Evolutionary conservation across 2,888 invertebrate genomes (phyloP).

Genomic region (Orthosia incerta): DNA sequence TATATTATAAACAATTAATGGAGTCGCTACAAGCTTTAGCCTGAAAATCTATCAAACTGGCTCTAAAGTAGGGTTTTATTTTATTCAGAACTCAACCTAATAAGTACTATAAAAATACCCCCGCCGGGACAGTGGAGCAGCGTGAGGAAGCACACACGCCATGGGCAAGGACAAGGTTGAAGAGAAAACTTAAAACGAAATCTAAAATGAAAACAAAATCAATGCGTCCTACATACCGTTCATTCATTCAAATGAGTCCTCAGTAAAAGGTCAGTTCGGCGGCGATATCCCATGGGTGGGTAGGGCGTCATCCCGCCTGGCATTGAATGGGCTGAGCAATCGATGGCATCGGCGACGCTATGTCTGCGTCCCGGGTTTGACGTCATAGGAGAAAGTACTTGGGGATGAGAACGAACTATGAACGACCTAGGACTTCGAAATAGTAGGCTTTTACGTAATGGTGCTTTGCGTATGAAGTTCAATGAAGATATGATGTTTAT

Average conservation of each 20-base stretch:
- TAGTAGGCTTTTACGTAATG: constrained; percentile 34
- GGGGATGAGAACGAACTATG: constrained; percentile 45
- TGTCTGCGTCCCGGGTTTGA: constrained; percentile 74
- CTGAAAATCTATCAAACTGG: too few species aligned
- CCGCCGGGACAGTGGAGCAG: too few species aligned
- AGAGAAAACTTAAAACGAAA: too few species aligned
- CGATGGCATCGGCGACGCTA: constrained; percentile 76
- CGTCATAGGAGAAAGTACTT: constrained; percentile 74
- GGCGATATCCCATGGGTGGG: constrained; percentile 16
- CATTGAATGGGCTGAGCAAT: constrained; percentile 74
- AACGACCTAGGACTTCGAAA: constrained; percentile 23
- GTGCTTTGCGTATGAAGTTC: background rate
- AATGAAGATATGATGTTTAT: too few species aligned
- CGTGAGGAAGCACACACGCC: too few species aligned
- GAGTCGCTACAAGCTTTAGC: too few species aligned
- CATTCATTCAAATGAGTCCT: constrained; percentile 25
- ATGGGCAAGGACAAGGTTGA: too few species aligned
- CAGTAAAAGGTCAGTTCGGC: constrained; percentile 52
- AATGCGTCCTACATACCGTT: background rate
- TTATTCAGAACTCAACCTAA: too few species aligned
- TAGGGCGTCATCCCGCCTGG: constrained; percentile 59
- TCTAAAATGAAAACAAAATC: background rate
- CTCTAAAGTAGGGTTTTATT: too few species aligned
- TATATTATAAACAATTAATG: too few species aligned
- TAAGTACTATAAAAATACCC: too few species aligned